These are phyloP conservation scores for Dasyornis broadbenti DNA, from an alignment of 2,113 vertebrate genomes.

Conservation along the genomic window DNA sequence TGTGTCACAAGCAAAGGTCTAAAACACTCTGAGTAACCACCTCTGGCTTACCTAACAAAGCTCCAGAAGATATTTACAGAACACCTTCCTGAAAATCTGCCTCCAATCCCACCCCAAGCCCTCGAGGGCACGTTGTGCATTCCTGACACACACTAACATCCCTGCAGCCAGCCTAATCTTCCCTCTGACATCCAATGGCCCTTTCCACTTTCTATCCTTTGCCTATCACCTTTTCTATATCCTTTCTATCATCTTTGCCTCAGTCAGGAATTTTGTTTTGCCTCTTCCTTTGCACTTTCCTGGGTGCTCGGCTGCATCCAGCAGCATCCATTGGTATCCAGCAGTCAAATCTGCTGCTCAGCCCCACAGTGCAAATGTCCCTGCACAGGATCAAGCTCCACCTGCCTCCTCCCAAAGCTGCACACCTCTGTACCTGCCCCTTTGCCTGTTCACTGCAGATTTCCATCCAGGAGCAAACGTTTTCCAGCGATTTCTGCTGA, in stretches of 20 bases:
- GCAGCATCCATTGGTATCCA: not conserved
- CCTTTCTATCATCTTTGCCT: not conserved
- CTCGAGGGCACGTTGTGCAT: accelerated
- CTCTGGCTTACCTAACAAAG: not conserved
- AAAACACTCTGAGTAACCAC: not conserved
- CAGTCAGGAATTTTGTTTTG: not conserved
- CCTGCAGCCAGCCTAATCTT: not conserved
- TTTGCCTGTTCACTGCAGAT: not conserved
- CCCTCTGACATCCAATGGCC: not conserved
- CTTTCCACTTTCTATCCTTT: not conserved
- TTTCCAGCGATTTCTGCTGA: constrained; percentile 4
- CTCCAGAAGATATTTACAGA: not conserved
- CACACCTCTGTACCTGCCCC: not conserved
- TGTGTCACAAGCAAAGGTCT: not conserved
- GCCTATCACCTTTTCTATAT: not conserved
- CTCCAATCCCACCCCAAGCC: not conserved
- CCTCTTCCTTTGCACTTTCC: not conserved
- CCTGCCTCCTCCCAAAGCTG: not conserved
- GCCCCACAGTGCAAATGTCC: accelerated
- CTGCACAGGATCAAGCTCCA: accelerated
- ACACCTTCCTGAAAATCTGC: not conserved
- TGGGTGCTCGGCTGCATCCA: accelerated
- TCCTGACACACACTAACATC: not conserved
- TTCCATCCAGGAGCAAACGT: not conserved
- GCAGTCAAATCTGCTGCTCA: not conserved